Conservation (phyloP, 2,888 invertebrate species). For the Pheosia gnoma region DNA sequence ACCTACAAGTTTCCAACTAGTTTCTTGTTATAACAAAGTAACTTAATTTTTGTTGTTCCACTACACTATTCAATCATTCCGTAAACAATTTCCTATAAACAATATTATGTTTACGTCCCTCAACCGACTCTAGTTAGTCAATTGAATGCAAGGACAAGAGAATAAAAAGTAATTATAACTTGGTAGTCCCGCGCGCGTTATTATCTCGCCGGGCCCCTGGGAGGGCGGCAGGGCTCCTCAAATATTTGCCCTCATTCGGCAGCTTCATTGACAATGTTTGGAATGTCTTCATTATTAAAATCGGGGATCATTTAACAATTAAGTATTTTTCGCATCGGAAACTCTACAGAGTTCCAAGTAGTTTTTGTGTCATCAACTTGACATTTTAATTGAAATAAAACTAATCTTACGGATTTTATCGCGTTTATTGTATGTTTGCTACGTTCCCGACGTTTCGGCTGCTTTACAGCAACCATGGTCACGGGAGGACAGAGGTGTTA, state of each 20-base stretch:
- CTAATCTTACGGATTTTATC: too few relatives aligned
- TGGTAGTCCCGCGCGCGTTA: constrained; percentile 53
- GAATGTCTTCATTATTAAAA: constrained; percentile 18
- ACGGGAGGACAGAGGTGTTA: too few relatives aligned
- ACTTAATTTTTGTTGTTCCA: too few relatives aligned
- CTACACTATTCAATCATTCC: too few relatives aligned
- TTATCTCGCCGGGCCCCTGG: constrained; percentile 48
- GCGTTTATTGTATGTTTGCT: too few relatives aligned
- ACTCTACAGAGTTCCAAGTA: background rate
- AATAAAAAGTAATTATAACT: constrained; percentile 72
- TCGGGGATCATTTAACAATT: constrained; percentile 6
- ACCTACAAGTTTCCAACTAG: too few relatives aligned
- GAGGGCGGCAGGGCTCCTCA: constrained; percentile 30
- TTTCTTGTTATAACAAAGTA: too few relatives aligned
- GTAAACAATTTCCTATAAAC: background rate
- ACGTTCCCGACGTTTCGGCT: too few relatives aligned
- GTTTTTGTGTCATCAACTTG: too few relatives aligned
- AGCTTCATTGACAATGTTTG: constrained; percentile 22
- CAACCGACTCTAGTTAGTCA: constrained; percentile 27
- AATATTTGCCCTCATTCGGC: constrained; percentile 42
- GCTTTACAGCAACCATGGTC: too few relatives aligned
- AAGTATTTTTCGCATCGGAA: background rate
- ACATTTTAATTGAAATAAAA: too few relatives aligned
- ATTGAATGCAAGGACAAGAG: constrained; percentile 51
- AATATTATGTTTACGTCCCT: background rate